Base-by-base conservation (phyloP, 2,113 vertebrate species). In the Cottus gobio region DNA sequence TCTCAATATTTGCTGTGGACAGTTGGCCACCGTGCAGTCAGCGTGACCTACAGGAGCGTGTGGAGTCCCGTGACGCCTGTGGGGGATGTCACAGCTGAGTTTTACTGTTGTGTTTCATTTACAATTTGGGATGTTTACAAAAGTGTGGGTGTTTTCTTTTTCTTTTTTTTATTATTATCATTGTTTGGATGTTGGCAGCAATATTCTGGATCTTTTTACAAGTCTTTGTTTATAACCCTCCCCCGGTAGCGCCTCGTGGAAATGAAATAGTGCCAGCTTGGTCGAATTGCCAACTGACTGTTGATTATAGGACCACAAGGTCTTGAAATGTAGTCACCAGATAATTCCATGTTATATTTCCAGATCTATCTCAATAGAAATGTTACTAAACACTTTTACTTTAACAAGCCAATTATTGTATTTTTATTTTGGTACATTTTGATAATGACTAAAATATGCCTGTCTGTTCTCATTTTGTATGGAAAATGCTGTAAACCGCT, bases 121-220 rank as follows among this genome's bases (percentile, higher is more conserved):
- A 50, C 75, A 79, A 42, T 69, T 79, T 42, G 56, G 31, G 82
- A 80, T 91, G 84, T 88, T 90, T 91, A 91, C 88, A 91, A 44
- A 75, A 54, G 28, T 81, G 73, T 73, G 12, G 5, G 50, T 58
- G 22, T 34, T 62, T 11, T 15, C 57, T 73, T 34, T 18, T 70
- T 39, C 20, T 44, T 42, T 85, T 82, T 66, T 24, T 74, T 31
- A 4, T 67, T 67, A 31, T 31, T 18, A 58, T 28, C 24, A 57
- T 13, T 57, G 37, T 65, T 79, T 44, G 77, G 63, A 77, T 52
- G 22, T 83, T 68, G 46, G 76, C 83, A 79, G 75, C 68, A 74
- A 60, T 42, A 15, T 8, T 62, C 13, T 64, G 11, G 10, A 69
- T 58, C 11, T 57, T 83, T 79, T 85, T 67, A 74, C 71, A 36